phyloP scores from a whole-genome alignment of 2,888 invertebrate species.

The Smittia aterrima region DNA sequence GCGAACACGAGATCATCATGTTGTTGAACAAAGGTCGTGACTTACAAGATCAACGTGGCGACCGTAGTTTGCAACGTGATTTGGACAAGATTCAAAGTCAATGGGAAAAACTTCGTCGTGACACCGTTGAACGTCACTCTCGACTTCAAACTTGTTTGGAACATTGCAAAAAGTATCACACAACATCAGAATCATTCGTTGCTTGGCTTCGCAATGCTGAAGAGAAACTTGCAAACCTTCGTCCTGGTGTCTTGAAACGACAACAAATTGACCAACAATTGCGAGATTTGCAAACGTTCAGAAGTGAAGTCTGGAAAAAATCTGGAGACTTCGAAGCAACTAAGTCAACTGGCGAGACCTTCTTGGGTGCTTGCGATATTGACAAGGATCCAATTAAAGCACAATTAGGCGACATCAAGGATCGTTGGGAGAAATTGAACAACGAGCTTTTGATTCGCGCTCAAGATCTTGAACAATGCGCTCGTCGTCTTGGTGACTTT shows the following conservation, averaged over 20 bases:
- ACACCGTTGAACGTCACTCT: conserved; percentile 81
- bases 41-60: conserved; percentile 58
- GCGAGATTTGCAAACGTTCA: conserved; percentile 81
- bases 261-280: conserved; percentile 84
- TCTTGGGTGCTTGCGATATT: conserved; percentile 82
- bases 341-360: conserved; percentile 79
- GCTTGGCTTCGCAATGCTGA: conserved; percentile 88
- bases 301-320: conserved; percentile 90
- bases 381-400: conserved; percentile 87
- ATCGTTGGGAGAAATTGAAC: conserved; percentile 88
- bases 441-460: conserved; percentile 61
- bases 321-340: conserved; percentile 92
- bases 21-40: conserved; percentile 86
- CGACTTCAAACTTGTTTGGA: conserved; percentile 87
- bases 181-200: conserved; percentile 78
- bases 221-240: conserved; percentile 74
- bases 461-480: conserved; percentile 68
- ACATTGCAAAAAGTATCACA: conserved; percentile 86
- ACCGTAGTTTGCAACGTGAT: conserved; percentile 68
- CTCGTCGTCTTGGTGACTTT: conserved; percentile 78
- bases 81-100: conserved; percentile 85
- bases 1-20: conserved; percentile 93
- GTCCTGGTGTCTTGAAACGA: conserved; percentile 77
- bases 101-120: conserved; percentile 89
- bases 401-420: conserved; percentile 76